Conservation (phyloP, 2,113 vertebrate genomes). For the Prietella phreatophila region DNA sequence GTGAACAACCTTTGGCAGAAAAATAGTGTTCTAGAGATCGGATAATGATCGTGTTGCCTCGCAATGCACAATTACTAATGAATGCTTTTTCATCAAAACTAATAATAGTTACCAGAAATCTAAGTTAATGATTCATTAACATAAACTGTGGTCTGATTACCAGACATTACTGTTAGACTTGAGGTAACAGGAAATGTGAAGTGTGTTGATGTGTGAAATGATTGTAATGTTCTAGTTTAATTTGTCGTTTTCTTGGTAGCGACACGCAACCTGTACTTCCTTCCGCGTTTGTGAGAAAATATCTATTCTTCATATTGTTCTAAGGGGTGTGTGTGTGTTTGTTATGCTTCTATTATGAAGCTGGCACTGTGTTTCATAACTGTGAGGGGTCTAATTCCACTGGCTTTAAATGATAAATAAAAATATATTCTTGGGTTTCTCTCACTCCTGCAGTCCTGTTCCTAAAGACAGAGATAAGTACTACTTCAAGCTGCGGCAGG, state of each 20-base stretch:
- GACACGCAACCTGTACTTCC: not conserved
- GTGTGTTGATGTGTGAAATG: not conserved
- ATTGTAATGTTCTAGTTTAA: not conserved
- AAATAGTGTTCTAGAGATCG: not conserved
- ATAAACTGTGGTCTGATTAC: not conserved
- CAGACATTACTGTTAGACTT: not conserved
- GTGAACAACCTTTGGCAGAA: not conserved
- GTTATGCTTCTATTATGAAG: not conserved
- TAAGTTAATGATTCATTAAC: not conserved
- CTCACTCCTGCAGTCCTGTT: slow-evolving; percentile 76
- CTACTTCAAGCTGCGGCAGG: slow-evolving; percentile 95
- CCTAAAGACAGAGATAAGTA: slow-evolving; percentile 97
- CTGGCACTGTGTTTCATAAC: not conserved
- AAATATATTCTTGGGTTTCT: not conserved
- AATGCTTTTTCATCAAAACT: not conserved
- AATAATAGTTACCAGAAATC: not conserved
- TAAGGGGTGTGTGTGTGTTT: not conserved
- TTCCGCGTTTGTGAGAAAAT: not conserved
- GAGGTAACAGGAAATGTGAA: not conserved
- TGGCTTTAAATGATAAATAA: not conserved
- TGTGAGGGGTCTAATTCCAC: not conserved
- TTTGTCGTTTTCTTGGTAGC: not conserved
- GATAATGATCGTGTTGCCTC: not conserved
- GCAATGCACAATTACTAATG: not conserved
- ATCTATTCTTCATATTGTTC: not conserved